Conservation (phyloP, 1,140 invertebrate genomes). For the Antheraea mylitta region DNA sequence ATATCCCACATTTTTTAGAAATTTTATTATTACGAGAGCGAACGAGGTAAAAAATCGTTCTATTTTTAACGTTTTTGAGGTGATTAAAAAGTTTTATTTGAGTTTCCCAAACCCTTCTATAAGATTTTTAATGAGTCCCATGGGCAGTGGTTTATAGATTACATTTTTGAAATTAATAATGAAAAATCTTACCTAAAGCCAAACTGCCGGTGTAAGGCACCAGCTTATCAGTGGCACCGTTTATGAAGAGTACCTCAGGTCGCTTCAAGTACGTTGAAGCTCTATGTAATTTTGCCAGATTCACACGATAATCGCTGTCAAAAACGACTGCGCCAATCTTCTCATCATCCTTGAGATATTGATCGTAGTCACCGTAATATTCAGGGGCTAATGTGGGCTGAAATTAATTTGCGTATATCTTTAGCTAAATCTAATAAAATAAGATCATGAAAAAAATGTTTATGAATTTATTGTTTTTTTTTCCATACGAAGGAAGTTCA, state of each 20-base stretch:
- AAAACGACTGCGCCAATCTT: constrained; percentile 76
- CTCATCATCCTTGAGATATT: constrained; percentile 55
- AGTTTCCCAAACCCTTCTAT: too few species aligned
- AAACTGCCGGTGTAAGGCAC: constrained; percentile 49
- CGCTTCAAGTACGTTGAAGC: constrained; percentile 68
- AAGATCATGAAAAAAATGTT: too few species aligned
- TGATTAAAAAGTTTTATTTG: too few species aligned
- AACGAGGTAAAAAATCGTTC: too few species aligned
- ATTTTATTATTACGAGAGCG: too few species aligned
- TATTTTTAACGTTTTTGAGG: too few species aligned
- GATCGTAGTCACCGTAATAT: constrained; percentile 43
- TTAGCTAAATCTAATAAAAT: not conserved
- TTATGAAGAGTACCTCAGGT: constrained; percentile 71
- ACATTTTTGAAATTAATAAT: not conserved
- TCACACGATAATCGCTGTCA: constrained; percentile 77
- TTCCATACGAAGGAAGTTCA: too few species aligned
- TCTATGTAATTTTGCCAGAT: constrained; percentile 65
- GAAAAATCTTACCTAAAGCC: constrained; percentile 40
- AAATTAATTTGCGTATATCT: not conserved
- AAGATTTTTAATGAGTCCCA: too few species aligned
- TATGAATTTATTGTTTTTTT: too few species aligned
- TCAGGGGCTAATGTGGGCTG: constrained; percentile 59
- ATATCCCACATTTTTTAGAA: too few species aligned
- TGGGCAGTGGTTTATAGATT: too few species aligned
- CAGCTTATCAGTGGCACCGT: constrained; percentile 72